Evolutionary conservation across 2,113 vertebrate genomes (phyloP), one percentile per base, ranked within the genome.

Genomic region (Poicephalus meyeri): DNA sequence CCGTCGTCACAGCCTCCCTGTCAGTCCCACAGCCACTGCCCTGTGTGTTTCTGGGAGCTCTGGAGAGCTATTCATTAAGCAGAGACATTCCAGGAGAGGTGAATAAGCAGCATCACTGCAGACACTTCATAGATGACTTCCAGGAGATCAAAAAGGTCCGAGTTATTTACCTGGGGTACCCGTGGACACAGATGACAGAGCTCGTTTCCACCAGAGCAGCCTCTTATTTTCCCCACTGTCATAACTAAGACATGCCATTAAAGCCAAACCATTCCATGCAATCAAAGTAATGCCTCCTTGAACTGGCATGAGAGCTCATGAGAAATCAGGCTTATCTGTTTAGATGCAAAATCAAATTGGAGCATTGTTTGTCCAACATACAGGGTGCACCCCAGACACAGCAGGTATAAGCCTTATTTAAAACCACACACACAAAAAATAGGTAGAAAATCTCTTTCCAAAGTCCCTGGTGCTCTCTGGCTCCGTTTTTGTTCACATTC

Each of bases 51-150:
- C 76, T 52, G 90, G 92, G 85, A 94, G 90, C 26, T 28, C 72
- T 76, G 9, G 69, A 31, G 83, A 91, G 21, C 81, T 33, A 95
- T 73, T 92, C 94, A 97, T 94, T 95, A 96, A 56, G 80, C 86
- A 74, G 7, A 14, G 82, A 39, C 95, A 94, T 95, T 87, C 91
- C 92, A 44, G 81, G 56, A 69, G 18, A 80, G 80, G 17, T 94
- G 89, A 91, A 88, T 94, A 95, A 96, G 23, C 11, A 89, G 86
- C 93, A 78, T 87, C 78, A 50, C 78, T 39, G 37, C 83, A 86
- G 74, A 13, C 91, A 77, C 58, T 44, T 89, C 81, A 10, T 29
- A 85, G 86, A 50, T 86, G 89, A 88, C 68, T 65, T 39, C 46
- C 35, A 20, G 18, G 7, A 88, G 86, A 95, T 96, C 93, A 96